Evolutionary conservation across 35 echinoderm and acorn worm species (phyloP).

Genomic region (Lytechinus pictus): DNA sequence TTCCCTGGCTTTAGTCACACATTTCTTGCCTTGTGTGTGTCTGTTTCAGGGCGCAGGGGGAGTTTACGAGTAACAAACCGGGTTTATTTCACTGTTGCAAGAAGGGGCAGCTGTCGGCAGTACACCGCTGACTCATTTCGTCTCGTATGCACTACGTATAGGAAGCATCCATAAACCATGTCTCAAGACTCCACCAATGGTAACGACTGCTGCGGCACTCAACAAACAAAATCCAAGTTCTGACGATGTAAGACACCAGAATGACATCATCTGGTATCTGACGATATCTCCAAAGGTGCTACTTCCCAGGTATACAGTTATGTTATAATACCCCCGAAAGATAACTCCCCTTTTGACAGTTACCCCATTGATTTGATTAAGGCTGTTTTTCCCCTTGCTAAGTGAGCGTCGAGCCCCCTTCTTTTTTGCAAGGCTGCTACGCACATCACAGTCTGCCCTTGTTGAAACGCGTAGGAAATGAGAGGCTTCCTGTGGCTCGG

Average conservation of each 20-base stretch:
- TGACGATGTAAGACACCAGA: neutral
- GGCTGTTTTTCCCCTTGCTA: neutral
- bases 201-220: neutral
- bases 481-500: conserved; percentile 44
- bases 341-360: conserved; percentile 29
- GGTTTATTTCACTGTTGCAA: conserved; percentile 21
- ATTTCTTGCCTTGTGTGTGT: neutral
- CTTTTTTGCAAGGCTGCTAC: neutral
- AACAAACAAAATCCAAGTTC: neutral
- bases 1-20: conserved; percentile 37
- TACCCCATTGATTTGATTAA: conserved; percentile 38
- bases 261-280: neutral
- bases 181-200: neutral
- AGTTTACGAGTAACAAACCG: neutral
- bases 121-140: conserved; percentile 36
- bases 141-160: neutral
- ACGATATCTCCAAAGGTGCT: neutral
- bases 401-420: neutral
- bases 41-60: conserved; percentile 14
- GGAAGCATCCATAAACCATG: neutral
- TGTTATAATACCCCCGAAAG: neutral
- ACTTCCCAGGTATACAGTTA: conserved; percentile 12
- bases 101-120: conserved; percentile 39
- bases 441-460: conserved; percentile 46
- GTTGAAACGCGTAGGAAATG: conserved; percentile 40